Evolutionary conservation across 2,797 vertebrate genomes (phyloP).

Genomic region (Cryptoprocta ferox): DNA sequence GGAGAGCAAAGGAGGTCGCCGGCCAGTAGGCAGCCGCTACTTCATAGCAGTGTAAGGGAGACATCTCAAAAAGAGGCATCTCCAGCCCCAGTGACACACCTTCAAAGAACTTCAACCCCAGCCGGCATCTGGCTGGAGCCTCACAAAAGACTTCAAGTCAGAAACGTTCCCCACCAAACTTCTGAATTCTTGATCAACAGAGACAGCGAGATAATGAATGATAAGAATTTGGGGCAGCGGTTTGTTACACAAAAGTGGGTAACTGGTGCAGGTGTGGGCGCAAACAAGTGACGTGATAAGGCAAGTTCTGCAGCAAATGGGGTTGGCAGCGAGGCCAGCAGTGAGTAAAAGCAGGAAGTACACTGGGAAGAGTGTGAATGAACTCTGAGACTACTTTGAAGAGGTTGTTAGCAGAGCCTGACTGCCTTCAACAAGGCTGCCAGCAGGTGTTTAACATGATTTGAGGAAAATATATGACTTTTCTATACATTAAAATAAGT

Average conservation of each 20-base stretch:
- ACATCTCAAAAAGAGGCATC: not conserved
- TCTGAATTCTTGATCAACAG: not conserved
- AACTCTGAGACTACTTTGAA: not conserved
- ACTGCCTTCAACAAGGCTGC: rapidly evolving
- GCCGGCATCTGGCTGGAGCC: too few relatives aligned
- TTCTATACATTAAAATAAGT: not conserved
- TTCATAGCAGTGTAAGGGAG: not conserved
- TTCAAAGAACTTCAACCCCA: not conserved
- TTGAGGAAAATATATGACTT: not conserved
- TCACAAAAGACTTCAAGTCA: not conserved
- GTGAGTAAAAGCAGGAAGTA: rapidly evolving
- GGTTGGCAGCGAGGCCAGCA: too few relatives aligned
- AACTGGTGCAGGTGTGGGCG: not conserved
- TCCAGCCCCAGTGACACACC: too few relatives aligned
- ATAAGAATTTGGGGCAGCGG: not conserved
- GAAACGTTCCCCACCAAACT: not conserved
- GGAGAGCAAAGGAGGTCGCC: not conserved
- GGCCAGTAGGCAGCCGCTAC: not conserved
- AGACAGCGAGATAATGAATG: not conserved
- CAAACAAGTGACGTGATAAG: too few relatives aligned
- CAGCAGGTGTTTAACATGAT: not conserved
- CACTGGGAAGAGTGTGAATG: not conserved
- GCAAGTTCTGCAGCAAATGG: not conserved
- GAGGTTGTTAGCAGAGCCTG: not conserved
- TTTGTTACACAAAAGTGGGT: not conserved